Base-by-base conservation (phyloP, 2,113 vertebrate genomes). In the Urocitellus parryii region DNA sequence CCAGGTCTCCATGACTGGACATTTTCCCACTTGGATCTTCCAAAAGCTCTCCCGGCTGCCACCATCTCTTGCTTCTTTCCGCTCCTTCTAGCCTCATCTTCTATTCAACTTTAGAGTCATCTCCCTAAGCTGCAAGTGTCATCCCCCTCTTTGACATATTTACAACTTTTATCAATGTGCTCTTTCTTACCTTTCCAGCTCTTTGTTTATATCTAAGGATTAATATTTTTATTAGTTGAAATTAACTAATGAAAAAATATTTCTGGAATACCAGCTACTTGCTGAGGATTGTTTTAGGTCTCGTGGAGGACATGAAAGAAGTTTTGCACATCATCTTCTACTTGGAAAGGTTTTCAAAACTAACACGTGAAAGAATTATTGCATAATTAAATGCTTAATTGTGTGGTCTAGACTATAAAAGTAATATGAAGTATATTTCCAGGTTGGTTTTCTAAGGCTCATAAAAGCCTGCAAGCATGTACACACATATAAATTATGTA, bases 301-400 rank as follows among this genome's bases (percentile, higher is more conserved):
- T 92, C 80, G 11, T 39, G 22, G 29, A 81, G 32, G 53, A 45
- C 51, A 83, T 48, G 76, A 94, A 95, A 94, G 27, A 81, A 80
- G 29, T 73, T 93, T 88, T 63, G 4, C 68, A 34, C 27, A 63
- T 90, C 80, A 87, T 76, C 70, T n/a, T 94, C 63, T 72, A 84
- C 32, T 93, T 82, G 12, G 37, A 81, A 94, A 20, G 13, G 58
- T 29, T 96, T 97, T 92, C 73, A n/a, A 86, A 93, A 67, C 67
- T 67, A 89, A 93, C 22, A 17, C 39, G 51, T 80, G 58, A 34
- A 97, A 97, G 68, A 94, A 92, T 89, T 88, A 72, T 63, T 74
- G 20, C 32, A 65, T 92, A 88, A 81, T 94, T 95, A 96, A 95
- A 63, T 61, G 27, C 29, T 87, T 88, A 95, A 88, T 89, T 95